phyloP scores from a whole-genome alignment of 1,140 invertebrate species.

The Drosophila baimaii region DNA sequence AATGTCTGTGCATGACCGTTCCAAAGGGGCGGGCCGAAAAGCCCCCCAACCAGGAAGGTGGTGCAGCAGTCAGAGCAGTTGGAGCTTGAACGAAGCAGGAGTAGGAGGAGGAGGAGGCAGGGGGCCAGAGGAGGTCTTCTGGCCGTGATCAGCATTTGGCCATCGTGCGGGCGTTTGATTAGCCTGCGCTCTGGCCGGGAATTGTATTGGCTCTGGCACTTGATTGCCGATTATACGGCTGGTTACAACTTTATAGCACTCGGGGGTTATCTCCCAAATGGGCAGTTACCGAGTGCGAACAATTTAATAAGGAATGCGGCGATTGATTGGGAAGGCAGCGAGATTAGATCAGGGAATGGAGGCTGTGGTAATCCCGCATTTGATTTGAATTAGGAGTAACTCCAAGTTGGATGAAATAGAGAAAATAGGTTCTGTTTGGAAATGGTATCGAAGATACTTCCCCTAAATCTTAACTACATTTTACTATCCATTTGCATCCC shows the following conservation, averaged over 20 bases:
- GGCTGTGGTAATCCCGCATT: slow-evolving; percentile 7
- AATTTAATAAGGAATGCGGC: slow-evolving; percentile 63
- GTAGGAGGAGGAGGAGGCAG: background rate
- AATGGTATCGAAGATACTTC: no score
- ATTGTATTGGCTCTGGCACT: slow-evolving; percentile 48
- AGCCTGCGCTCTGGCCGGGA: slow-evolving; percentile 39
- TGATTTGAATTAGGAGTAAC: background rate
- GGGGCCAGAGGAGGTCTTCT: slow-evolving; percentile 7
- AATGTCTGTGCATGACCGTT: slow-evolving; percentile 66
- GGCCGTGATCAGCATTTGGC: slow-evolving; percentile 48
- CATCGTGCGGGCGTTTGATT: slow-evolving; percentile 79
- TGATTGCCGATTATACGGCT: slow-evolving; percentile 72
- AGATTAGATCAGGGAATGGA: slow-evolving; percentile 24
- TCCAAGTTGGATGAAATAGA: background rate
- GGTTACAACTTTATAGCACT: slow-evolving; percentile 75
- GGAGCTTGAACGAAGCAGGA: background rate
- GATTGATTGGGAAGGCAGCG: slow-evolving; percentile 28
- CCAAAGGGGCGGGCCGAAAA: slow-evolving; percentile 38
- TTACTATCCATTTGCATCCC: slow-evolving; percentile 2
- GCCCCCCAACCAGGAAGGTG: slow-evolving; percentile 17
- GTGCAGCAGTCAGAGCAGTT: slow-evolving; percentile 12
- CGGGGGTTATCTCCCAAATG: slow-evolving; percentile 45
- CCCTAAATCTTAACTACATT: background rate
- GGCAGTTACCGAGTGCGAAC: slow-evolving; percentile 55
- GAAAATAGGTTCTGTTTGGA: no score